Evolutionary conservation across 2,888 invertebrate species (phyloP).

Genomic region (Cenopis cana): DNA sequence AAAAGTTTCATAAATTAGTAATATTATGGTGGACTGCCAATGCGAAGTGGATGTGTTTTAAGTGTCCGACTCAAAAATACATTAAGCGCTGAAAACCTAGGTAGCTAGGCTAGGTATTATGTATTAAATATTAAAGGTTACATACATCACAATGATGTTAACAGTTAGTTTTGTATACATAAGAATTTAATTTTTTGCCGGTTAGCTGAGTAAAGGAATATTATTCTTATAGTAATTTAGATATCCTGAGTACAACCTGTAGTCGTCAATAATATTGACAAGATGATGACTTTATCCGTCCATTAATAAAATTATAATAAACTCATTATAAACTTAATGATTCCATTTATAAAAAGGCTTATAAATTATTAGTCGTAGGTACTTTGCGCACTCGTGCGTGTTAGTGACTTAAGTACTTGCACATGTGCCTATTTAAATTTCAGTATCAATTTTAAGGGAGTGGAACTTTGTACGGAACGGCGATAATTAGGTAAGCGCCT

Average conservation of each 20-base stretch:
- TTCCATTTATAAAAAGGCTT: slow-evolving; percentile 1
- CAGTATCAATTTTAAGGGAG: too few relatives aligned
- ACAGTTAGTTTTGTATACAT: neutral
- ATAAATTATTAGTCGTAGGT: neutral
- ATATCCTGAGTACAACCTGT: neutral
- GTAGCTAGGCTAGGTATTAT: too few relatives aligned
- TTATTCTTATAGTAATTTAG: neutral
- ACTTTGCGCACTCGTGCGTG: neutral
- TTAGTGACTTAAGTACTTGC: neutral
- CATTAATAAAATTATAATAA: slow-evolving; percentile 6
- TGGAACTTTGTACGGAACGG: too few relatives aligned
- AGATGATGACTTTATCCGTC: slow-evolving; percentile 1
- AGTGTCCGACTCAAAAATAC: too few relatives aligned
- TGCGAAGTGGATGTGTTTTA: too few relatives aligned
- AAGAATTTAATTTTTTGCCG: neutral
- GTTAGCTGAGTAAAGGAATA: neutral
- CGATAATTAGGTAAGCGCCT: too few relatives aligned
- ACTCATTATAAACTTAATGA: slow-evolving; percentile 19
- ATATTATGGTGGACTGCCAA: too few relatives aligned
- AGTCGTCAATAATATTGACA: neutral
- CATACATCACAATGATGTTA: too few relatives aligned
- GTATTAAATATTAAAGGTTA: too few relatives aligned
- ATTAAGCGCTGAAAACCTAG: too few relatives aligned
- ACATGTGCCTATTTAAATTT: too few relatives aligned
- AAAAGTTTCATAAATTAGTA: too few relatives aligned